These are phyloP conservation scores for Monochamus saltuarius DNA, from an alignment of 1,140 invertebrate species.

Conservation along the genomic window DNA sequence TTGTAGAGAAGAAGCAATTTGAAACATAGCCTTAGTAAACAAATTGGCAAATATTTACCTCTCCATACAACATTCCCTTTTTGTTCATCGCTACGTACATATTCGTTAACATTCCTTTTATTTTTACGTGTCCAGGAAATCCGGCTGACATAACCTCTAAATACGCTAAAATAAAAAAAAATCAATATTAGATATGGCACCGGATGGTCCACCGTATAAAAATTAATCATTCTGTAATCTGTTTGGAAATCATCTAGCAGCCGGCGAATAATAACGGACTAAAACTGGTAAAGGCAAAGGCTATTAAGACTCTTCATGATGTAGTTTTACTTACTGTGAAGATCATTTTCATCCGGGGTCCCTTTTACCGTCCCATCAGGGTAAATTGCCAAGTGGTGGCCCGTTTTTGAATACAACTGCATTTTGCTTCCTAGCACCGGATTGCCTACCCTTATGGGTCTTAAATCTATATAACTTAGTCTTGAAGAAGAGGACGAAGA, in stretches of 20 bases:
- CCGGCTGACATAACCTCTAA: conserved; percentile 58
- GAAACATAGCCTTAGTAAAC: not conserved
- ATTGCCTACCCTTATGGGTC: conserved; percentile 36
- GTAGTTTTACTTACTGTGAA: conserved; percentile 54
- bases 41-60: conserved; percentile 52
- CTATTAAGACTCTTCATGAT: conserved; percentile 1
- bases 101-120: conserved; percentile 59
- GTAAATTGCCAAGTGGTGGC: conserved; percentile 59
- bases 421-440: conserved; percentile 50
- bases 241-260: no score
- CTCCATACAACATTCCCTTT: conserved; percentile 62
- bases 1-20: not conserved
- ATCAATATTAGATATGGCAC: not conserved
- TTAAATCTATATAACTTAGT: conserved; percentile 22
- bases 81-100: conserved; percentile 64
- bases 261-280: not conserved
- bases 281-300: conserved; percentile 1
- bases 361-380: conserved; percentile 58
- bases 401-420: conserved; percentile 60
- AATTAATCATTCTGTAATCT: no score
- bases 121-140: conserved; percentile 57
- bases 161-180: conserved; percentile 51
- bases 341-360: conserved; percentile 55
- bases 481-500: conserved; percentile 23
- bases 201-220: no score